Conservation (phyloP, 2,797 vertebrate genomes). For the Coregonus suidteri region DNA sequence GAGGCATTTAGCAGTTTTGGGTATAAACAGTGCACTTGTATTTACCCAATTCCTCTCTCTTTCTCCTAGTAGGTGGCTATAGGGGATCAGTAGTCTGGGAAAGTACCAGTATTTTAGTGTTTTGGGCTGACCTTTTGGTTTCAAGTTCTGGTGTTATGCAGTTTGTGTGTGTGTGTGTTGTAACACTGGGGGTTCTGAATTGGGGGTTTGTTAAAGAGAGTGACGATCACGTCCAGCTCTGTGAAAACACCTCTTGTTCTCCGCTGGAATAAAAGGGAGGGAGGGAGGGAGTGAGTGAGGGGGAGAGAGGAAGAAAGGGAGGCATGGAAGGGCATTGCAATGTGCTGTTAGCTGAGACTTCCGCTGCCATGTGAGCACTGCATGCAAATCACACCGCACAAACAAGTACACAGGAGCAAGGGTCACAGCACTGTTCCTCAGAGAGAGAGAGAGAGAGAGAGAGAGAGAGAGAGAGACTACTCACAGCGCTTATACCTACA, state of each 20-base stretch:
- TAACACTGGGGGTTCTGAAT: slow-evolving; percentile 60
- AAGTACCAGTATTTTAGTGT: not conserved
- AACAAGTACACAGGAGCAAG: slow-evolving; percentile 71
- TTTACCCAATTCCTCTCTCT: too few relatives aligned
- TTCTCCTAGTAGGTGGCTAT: too few relatives aligned
- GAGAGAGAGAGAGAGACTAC: not conserved
- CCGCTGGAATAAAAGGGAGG: slow-evolving; percentile 27
- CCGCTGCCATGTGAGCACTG: slow-evolving; percentile 65
- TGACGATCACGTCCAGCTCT: slow-evolving; percentile 68
- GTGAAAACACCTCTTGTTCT: slow-evolving; percentile 76
- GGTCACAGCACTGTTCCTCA: slow-evolving; percentile 62
- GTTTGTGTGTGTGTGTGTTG: slow-evolving; percentile 40
- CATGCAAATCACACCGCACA: slow-evolving; percentile 76
- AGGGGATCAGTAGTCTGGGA: not conserved
- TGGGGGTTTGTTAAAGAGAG: slow-evolving; percentile 73
- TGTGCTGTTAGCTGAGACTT: slow-evolving; percentile 61
- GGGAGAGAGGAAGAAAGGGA: slow-evolving; percentile 46
- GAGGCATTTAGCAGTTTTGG: not conserved
- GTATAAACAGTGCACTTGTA: not conserved
- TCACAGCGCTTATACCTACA: not conserved
- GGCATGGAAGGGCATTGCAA: slow-evolving; percentile 38
- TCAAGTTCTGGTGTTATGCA: not conserved
- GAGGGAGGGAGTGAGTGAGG: slow-evolving; percentile 35
- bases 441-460: slow-evolving; percentile 44
- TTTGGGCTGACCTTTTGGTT: not conserved